A percentile compares a stretch with the other conserved stretches of the same genome.
Evolutionary conservation across 2,797 vertebrate species (phyloP).

Genomic region (Rhinogobio ventralis): DNA sequence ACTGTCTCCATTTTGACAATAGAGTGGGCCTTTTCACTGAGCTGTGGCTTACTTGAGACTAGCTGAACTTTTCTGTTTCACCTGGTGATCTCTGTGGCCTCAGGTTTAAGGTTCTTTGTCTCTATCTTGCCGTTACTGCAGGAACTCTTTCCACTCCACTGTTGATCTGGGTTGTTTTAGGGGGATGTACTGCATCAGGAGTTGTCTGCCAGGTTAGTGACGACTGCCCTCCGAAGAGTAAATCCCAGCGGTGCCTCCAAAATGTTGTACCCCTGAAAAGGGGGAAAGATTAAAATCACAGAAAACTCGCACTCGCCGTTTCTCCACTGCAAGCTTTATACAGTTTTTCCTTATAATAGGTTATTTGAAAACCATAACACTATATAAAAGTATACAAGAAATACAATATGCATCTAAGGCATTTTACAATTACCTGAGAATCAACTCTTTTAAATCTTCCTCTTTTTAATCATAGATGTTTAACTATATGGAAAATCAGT

Average conservation of each 20-base stretch:
- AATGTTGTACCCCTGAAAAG: conserved; percentile 6
- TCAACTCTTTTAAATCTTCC: too few relatives aligned
- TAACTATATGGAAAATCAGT: too few relatives aligned
- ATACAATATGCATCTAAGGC: too few relatives aligned
- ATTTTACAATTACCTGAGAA: too few relatives aligned
- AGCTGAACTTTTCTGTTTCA: neutral
- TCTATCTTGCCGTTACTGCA: neutral
- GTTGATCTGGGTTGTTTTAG: neutral
- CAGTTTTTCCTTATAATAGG: too few relatives aligned
- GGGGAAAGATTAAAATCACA: too few relatives aligned
- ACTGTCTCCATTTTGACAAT: neutral
- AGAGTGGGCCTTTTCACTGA: neutral
- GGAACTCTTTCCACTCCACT: conserved; percentile 5
- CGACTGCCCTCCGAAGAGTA: neutral
- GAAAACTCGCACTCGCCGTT: too few relatives aligned
- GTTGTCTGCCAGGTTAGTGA: neutral
- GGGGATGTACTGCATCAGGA: neutral
- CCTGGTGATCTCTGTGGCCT: neutral
- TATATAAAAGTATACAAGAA: too few relatives aligned
- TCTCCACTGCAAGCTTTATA: too few relatives aligned
- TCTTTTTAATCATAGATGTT: too few relatives aligned
- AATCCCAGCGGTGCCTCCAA: neutral
- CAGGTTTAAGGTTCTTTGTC: neutral
- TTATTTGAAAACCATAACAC: too few relatives aligned
- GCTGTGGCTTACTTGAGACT: neutral